Evolutionary conservation across 2,888 invertebrate genomes (phyloP).

Genomic region (Dicyrtomina minuta): DNA sequence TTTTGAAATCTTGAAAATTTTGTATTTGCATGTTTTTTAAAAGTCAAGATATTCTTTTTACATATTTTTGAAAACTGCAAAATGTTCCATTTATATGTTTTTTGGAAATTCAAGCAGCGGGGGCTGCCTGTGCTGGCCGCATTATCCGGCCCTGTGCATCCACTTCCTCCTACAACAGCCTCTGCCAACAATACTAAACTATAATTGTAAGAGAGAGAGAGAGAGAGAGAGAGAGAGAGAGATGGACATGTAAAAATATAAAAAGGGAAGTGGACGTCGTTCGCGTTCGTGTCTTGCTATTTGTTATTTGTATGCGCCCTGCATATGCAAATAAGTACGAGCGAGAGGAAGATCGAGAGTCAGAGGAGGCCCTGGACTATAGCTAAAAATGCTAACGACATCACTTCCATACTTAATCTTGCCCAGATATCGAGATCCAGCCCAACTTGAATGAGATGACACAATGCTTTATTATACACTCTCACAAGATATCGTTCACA

Average conservation of each 20-base stretch:
- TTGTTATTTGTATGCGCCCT: not conserved
- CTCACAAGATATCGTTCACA: slow-evolving; percentile 2
- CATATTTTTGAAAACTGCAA: too few relatives aligned
- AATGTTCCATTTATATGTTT: too few relatives aligned
- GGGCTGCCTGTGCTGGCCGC: too few relatives aligned
- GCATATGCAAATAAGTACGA: not conserved
- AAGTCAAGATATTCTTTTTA: too few relatives aligned
- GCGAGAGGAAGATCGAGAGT: not conserved
- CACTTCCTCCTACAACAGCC: not conserved
- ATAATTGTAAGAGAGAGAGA: too few relatives aligned
- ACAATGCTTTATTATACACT: slow-evolving; percentile 3
- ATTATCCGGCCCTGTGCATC: too few relatives aligned
- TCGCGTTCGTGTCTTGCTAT: not conserved
- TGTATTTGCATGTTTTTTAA: too few relatives aligned
- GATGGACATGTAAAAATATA: not conserved
- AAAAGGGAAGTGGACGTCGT: not conserved
- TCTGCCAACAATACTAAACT: not conserved
- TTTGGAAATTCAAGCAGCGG: too few relatives aligned
- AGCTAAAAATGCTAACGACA: not conserved
- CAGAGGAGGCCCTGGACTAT: not conserved
- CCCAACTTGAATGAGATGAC: slow-evolving; percentile 15
- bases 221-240: not conserved
- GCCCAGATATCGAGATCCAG: slow-evolving; percentile 8
- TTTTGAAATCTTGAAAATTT: too few relatives aligned
- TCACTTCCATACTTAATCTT: not conserved